These are phyloP conservation scores for Adineta ricciae DNA, from an alignment of 2,888 invertebrate species.

Conservation along the genomic window DNA sequence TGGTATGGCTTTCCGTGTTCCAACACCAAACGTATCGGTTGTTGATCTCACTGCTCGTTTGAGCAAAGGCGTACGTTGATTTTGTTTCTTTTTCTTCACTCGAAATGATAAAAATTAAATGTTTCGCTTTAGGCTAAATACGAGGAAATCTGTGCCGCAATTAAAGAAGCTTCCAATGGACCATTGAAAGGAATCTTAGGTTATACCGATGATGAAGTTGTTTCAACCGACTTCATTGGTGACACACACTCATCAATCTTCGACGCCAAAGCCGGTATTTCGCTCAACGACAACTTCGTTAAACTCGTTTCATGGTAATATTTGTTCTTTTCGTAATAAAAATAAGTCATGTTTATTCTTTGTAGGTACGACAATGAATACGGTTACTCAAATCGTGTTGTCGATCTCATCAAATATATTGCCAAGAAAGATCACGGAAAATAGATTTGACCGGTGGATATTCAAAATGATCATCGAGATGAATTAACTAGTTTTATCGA, in stretches of 20 bases:
- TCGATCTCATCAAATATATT: slow-evolving; percentile 61
- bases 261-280: slow-evolving; percentile 89
- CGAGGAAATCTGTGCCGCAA: slow-evolving; percentile 76
- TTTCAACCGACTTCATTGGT: slow-evolving; percentile 86
- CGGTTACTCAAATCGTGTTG: slow-evolving; percentile 91
- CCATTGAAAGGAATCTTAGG: slow-evolving; percentile 78
- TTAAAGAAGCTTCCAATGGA: slow-evolving; percentile 71
- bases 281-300: slow-evolving; percentile 82
- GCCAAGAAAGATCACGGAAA: not conserved
- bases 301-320: slow-evolving; percentile 96
- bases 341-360: too few relatives aligned
- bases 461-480: not conserved
- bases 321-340: not conserved
- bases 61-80: slow-evolving; percentile 42
- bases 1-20: slow-evolving; percentile 99
- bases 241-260: slow-evolving; percentile 84
- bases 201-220: slow-evolving; percentile 91
- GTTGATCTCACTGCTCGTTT: slow-evolving; percentile 78
- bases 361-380: slow-evolving; percentile 84
- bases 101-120: not conserved
- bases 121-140: slow-evolving; percentile 58
- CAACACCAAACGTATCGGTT: slow-evolving; percentile 89
- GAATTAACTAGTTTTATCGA: not conserved
- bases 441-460: too few relatives aligned
- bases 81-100: not conserved